Percentiles rank a stretch among this genome's conserved stretches.
phyloP scores from a whole-genome alignment of 2,797 vertebrate species.

The Silurus aristotelis region DNA sequence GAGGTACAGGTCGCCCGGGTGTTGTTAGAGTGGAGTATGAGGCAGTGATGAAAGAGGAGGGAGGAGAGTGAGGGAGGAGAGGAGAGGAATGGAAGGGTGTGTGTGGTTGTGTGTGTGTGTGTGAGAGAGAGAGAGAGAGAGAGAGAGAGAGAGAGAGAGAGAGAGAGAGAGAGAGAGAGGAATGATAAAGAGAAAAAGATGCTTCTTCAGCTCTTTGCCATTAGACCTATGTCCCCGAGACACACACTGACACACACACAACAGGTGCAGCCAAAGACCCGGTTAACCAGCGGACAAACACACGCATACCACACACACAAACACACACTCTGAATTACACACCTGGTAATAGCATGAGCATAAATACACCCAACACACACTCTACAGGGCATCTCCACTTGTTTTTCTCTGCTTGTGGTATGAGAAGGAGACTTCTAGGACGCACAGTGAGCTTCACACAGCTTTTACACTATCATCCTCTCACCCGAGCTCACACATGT shows the following conservation, averaged over 20 bases:
- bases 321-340: not conserved
- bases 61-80: constrained; percentile 37
- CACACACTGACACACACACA: constrained; percentile 56
- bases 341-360: not conserved
- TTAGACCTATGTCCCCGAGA: constrained; percentile 47
- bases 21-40: constrained; percentile 50
- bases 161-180: constrained; percentile 53
- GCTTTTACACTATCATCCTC: constrained; percentile 10
- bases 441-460: not conserved
- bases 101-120: too few species aligned
- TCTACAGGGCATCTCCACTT: constrained; percentile 20
- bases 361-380: constrained; percentile 15
- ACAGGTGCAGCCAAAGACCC: constrained; percentile 59
- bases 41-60: constrained; percentile 40
- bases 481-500: not conserved
- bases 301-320: constrained; percentile 47
- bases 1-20: constrained; percentile 47
- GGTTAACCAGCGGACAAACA: constrained; percentile 29
- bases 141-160: constrained; percentile 53
- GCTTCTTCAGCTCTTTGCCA: constrained; percentile 60
- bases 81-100: constrained; percentile 21
- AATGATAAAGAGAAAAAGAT: constrained; percentile 55
- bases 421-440: constrained; percentile 34
- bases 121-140: constrained; percentile 29
- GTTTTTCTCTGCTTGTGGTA: constrained; percentile 35